phyloP scores from a whole-genome alignment of 2,797 vertebrate genomes.

The Amblyopsis hoosieri region DNA sequence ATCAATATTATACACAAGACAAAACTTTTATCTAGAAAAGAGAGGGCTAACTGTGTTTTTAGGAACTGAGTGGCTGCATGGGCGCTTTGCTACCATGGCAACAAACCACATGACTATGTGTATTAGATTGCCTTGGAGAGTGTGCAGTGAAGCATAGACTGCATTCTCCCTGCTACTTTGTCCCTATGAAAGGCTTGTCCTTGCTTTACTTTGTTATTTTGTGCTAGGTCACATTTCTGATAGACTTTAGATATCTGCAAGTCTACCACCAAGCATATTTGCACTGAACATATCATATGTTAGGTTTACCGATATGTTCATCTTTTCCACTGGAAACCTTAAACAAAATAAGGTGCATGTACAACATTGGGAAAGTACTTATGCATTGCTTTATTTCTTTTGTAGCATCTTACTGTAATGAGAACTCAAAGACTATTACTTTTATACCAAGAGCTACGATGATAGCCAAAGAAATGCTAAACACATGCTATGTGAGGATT shows the following conservation, averaged over 20 bases:
- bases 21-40: not conserved
- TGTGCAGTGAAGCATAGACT: conserved; percentile 80
- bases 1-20: too few species aligned
- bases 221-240: conserved; percentile 20
- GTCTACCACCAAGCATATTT: not conserved
- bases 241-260: conserved; percentile 15
- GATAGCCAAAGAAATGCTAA: too few species aligned
- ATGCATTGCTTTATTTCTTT: not conserved
- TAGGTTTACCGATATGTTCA: conserved; percentile 1
- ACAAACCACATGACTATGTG: conserved; percentile 96
- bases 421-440: not conserved
- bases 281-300: too few species aligned
- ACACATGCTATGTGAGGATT: not conserved
- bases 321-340: not conserved
- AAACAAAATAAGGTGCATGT: not conserved
- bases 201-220: conserved; percentile 50
- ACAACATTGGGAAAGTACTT: too few species aligned
- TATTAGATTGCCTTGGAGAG: conserved; percentile 92
- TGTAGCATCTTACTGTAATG: not conserved
- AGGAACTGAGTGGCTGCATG: conserved; percentile 80
- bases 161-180: conserved; percentile 77
- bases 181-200: conserved; percentile 65
- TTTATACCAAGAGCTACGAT: too few species aligned
- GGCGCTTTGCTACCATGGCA: conserved; percentile 93
- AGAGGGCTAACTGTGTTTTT: conserved; percentile 79